Evolutionary conservation across 2,888 invertebrate species (phyloP), one percentile per base, ranked within the genome.

Genomic region (Phlogophora meticulosa): DNA sequence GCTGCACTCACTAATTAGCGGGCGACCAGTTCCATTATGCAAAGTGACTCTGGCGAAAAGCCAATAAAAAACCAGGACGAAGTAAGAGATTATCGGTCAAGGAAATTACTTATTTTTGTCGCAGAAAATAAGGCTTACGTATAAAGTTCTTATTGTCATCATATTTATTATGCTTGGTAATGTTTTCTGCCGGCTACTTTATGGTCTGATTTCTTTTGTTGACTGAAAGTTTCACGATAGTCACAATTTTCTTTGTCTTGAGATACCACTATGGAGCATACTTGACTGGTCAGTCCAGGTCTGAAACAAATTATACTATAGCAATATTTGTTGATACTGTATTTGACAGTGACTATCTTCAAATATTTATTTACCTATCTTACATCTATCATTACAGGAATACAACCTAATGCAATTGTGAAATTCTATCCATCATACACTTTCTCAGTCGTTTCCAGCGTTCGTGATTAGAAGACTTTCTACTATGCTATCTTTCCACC

Each of bases 21-120:
- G 42, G 32, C 42, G 20, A 63, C 38, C 48, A 76, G 38, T 64
- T 71, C 42, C 65, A 56, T 76, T 76, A 76, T 65, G 59, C 51
- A 59, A 65, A 71, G 64, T 49, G 63, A 75, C 20, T 53, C 45
- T 74, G 73, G 76, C 76, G 43, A 22, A 56, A 59, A 43, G 76
- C 73, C 73, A 74, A 71, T 64, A 52, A 64, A 74, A 22, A 62
- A 22, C 57, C 48, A 38, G 43, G 57, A 57, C 24, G 15, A 56
- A 43, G 10, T 32, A 49, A 49, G 11, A 70, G 36, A 49, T 64
- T 59, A 49, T 58, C 2, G 57, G 48, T 55, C 42, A 69, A 56
- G 49, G 11, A 45, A 58, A 32, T 59, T 52, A 13, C 57, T 46
- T 49, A 40, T 76, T 53, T 36, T 42, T 58, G 20, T 32, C 22